Base-by-base conservation (phyloP, 2,797 vertebrate species). In the Agapornis canus region DNA sequence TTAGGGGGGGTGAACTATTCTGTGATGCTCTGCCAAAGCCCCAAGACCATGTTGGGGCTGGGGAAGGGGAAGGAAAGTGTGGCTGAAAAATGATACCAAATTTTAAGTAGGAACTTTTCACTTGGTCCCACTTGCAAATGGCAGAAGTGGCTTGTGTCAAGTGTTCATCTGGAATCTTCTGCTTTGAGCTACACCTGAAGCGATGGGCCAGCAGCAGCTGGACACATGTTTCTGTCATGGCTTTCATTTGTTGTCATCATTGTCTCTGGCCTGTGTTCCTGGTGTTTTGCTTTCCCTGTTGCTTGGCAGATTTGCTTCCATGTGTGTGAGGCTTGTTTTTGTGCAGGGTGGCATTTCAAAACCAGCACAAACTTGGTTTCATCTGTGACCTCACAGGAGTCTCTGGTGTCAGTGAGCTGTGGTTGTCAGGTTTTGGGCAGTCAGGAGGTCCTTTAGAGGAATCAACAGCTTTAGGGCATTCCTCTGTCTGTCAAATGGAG, bases 131-230 rank as follows among this genome's bases (percentile, higher is more conserved):
- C 81, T 80, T 93, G 45, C 43, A 78, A 66, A n/a, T 64, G 79
- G 96, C 40, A 63, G 60, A 82, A 92, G 68, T 93, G 90, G 63
- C 77, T 96, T 92, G 81, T 89, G 48, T 95, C 11, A 86, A 49
- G 66, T 61, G 47, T 89, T 95, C 9, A 10, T 90, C 82, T 91
- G 40, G 78, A 82, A 82, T 32, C 66, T 87, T 49, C 90, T 70
- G 31, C 7, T 26, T 77, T 32, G 56, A 78, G 92, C 94, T 73
- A 20, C 69, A 73, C 42, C 82, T 72, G 32, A 90, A 80, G 73
- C 2, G 13, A 65, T 52, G 59, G 49, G 82, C 72, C 84, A 84
- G 89, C 91, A 82, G 89, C 35, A 35, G 40, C 90, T 54, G 22
- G 68, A 86, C 95, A 92, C 80, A 13, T 40, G 80, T 82, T 78